These are phyloP conservation scores for Pangasius larnaudii DNA, from an alignment of 2,797 vertebrate genomes.

Conservation along the genomic window DNA sequence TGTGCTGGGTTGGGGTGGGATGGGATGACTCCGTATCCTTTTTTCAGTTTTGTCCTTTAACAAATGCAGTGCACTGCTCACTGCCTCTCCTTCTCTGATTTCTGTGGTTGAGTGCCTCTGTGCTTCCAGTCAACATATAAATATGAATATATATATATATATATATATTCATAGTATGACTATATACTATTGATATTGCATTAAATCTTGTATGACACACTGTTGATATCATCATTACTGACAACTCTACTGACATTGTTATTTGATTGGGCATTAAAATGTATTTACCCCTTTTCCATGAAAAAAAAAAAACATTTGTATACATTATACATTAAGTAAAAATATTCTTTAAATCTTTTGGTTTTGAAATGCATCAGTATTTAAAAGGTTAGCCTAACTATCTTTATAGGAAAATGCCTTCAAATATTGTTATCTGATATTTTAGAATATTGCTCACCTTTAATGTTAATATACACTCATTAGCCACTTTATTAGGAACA, in stretches of 20 bases:
- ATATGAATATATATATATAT: not conserved
- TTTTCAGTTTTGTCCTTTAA: constrained; percentile 9
- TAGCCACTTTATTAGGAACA: not conserved
- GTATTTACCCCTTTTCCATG: not conserved
- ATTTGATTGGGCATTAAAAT: not conserved
- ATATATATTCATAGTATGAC: not conserved
- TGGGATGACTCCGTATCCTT: not conserved
- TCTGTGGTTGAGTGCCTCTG: not conserved
- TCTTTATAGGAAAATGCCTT: not conserved
- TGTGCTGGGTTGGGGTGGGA: not conserved
- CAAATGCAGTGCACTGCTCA: constrained; percentile 54
- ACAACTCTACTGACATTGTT: not conserved
- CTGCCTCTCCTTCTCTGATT: constrained; percentile 52
- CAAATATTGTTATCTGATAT: not conserved
- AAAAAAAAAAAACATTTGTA: not conserved
- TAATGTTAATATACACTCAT: not conserved
- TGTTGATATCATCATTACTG: not conserved
- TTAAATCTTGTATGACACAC: not conserved
- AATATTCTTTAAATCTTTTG: not conserved
- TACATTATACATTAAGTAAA: not conserved
- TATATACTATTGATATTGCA: not conserved
- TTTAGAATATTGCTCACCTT: not conserved
- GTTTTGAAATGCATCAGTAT: too few species aligned
- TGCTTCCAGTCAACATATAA: not conserved
- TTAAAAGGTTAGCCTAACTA: not conserved